A percentile compares a stretch with the other conserved stretches of the same genome.
phyloP scores from a whole-genome alignment of 2,113 vertebrate genomes.

The Petromus typicus region DNA sequence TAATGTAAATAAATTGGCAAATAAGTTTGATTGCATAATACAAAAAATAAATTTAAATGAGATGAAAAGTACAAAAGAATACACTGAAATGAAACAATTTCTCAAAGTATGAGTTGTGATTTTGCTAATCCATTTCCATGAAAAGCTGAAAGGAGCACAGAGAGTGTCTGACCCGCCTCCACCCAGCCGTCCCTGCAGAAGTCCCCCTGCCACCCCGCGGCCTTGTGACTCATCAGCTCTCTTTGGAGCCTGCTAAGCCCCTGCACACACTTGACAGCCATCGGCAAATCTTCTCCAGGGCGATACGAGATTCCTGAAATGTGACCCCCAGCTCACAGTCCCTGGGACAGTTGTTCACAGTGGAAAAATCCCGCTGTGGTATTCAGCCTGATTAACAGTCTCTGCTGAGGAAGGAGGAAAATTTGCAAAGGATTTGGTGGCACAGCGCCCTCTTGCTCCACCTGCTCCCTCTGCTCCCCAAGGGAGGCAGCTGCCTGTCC shows the following conservation, averaged over 20 bases:
- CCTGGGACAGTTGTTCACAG: slow-evolving; percentile 81
- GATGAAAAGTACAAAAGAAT: background rate
- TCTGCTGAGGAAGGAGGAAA: slow-evolving; percentile 70
- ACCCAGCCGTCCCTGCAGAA: background rate
- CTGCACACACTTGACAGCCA: slow-evolving; percentile 52
- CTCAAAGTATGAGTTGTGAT: background rate
- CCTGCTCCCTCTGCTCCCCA: slow-evolving; percentile 74
- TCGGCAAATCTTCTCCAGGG: slow-evolving; percentile 49
- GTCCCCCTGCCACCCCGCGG: background rate
- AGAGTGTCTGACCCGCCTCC: background rate
- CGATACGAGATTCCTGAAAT: slow-evolving; percentile 72
- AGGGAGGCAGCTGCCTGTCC: slow-evolving; percentile 76
- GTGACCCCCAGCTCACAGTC: slow-evolving; percentile 36
- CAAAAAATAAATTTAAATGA: slow-evolving; percentile 30
- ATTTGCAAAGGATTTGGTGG: slow-evolving; percentile 70
- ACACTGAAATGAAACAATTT: background rate
- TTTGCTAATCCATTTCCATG: background rate
- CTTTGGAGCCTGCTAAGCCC: slow-evolving; percentile 56
- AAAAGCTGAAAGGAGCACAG: background rate
- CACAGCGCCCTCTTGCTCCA: slow-evolving; percentile 59
- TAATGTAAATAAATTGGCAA: slow-evolving; percentile 36
- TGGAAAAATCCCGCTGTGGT: slow-evolving; percentile 79
- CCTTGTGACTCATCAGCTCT: slow-evolving; percentile 56
- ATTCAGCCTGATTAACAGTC: slow-evolving; percentile 71
- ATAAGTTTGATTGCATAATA: background rate